phyloP scores from a whole-genome alignment of 2,888 invertebrate species.

The Timema podura region DNA sequence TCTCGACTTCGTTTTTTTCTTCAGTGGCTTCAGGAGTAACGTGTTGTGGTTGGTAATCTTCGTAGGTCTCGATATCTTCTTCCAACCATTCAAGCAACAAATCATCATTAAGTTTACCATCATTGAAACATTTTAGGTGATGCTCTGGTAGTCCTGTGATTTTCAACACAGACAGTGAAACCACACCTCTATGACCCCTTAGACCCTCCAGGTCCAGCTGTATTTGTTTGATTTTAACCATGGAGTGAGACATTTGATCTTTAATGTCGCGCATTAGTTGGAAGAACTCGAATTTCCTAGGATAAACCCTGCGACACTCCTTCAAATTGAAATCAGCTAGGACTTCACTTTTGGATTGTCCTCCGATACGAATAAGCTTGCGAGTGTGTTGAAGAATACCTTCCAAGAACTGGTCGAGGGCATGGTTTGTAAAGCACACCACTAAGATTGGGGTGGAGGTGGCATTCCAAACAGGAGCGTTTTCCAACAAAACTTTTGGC shows the following conservation, averaged over 20 bases:
- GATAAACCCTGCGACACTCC: slow-evolving; percentile 12
- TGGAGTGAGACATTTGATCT: slow-evolving; percentile 14
- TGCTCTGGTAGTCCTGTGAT: neutral
- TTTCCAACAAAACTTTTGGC: slow-evolving; percentile 48
- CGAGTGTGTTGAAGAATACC: slow-evolving; percentile 57
- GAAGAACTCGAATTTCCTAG: neutral
- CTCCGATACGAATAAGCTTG: slow-evolving; percentile 64
- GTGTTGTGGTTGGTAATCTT: too few species aligned
- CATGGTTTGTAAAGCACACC: slow-evolving; percentile 82
- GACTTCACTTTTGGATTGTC: slow-evolving; percentile 58
- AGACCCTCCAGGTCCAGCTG: slow-evolving; percentile 33
- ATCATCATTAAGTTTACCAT: slow-evolving; percentile 14
- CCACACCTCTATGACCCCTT: slow-evolving; percentile 43
- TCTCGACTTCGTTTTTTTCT: too few species aligned
- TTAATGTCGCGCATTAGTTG: slow-evolving; percentile 13
- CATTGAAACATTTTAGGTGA: slow-evolving; percentile 1
- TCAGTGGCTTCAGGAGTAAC: too few species aligned
- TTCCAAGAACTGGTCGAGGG: slow-evolving; percentile 79
- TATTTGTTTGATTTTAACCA: slow-evolving; percentile 23
- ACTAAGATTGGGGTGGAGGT: slow-evolving; percentile 61
- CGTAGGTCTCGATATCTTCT: too few species aligned
- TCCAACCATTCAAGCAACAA: slow-evolving; percentile 2
- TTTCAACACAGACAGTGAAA: slow-evolving; percentile 24
- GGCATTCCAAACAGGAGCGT: slow-evolving; percentile 15
- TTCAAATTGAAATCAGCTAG: slow-evolving; percentile 38